These are phyloP conservation scores for Phalacrocorax brasilianus DNA, from an alignment of 2,113 vertebrate genomes.

Conservation along the genomic window DNA sequence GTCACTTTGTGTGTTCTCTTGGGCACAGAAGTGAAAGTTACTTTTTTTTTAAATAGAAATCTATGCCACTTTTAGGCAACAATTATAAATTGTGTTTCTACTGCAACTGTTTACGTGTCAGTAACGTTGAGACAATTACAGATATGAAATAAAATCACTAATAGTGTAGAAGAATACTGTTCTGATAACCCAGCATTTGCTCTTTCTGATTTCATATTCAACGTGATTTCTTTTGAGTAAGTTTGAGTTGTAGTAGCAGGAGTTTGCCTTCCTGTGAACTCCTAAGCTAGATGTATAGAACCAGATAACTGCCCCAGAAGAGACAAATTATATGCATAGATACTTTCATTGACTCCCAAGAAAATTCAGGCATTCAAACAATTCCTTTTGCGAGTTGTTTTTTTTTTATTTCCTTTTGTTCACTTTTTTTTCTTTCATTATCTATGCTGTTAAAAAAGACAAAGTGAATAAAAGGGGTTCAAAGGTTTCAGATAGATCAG, in stretches of 20 bases:
- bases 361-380: background rate
- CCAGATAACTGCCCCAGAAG: background rate
- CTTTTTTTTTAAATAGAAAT: background rate
- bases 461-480: accelerated
- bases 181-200: background rate
- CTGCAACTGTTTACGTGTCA: background rate
- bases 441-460: background rate
- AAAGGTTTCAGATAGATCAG: background rate
- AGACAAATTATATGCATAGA: background rate
- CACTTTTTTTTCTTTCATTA: accelerated
- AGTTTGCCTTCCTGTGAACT: background rate
- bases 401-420: background rate
- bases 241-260: background rate
- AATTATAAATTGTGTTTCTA: background rate
- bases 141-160: background rate
- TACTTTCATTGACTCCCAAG: background rate
- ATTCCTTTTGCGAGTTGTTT: background rate
- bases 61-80: background rate
- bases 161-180: background rate
- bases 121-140: background rate
- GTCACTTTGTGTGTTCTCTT: background rate
- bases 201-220: background rate
- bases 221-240: background rate
- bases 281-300: background rate
- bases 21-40: background rate